Base-by-base conservation (phyloP, 2,888 invertebrate species). In the Hofmannophila pseudospretella region DNA sequence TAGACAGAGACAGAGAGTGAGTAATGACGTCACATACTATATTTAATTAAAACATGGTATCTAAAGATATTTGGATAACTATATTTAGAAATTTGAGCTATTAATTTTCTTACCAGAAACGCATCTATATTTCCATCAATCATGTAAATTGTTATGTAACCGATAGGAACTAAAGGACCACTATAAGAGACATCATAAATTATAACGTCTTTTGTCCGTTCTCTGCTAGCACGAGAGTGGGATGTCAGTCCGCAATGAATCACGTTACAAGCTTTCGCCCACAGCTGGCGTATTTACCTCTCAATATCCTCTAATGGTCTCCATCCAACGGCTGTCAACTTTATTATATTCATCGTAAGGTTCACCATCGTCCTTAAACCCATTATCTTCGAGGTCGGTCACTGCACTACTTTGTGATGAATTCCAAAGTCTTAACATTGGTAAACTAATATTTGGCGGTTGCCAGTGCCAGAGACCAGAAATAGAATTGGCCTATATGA, bases 181-280 rank as follows among this genome's bases (percentile, higher is more conserved):
- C 47, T 58, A 54, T 51, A 49, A 49, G 45, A 47, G 26, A 37
- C 46, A 16, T 51, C 47, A 61, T 63, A 65, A 58, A 63, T 66
- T 60, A 60, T 61, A 54, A 49, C 42, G 37, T 45, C 50, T 54
- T 54, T 54, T 56, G 46, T 48, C 49, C 51, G 47, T 61, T 62
- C 59, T 55, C 49, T 54, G 59, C 49, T 54, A 59, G 58, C 62
- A 57, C 47, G 52, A 62, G 64, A 67, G 65, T 67, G 60, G 67
- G 67, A 64, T 59, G 68, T 65, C 66, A 65, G 60, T 62, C 50
- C 58, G 66, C 67, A 67, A 72, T 81, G 77, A 78, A 77, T 80
- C 76, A 79, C 63, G 57, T 60, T n/a, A 66, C 54, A 53, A 65
- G 64, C 71, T 66, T 62, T 74, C 76, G 75, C 78, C 79, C 72